Base-by-base conservation (phyloP, 2,113 vertebrate genomes). In the Thalassoma bifasciatum region DNA sequence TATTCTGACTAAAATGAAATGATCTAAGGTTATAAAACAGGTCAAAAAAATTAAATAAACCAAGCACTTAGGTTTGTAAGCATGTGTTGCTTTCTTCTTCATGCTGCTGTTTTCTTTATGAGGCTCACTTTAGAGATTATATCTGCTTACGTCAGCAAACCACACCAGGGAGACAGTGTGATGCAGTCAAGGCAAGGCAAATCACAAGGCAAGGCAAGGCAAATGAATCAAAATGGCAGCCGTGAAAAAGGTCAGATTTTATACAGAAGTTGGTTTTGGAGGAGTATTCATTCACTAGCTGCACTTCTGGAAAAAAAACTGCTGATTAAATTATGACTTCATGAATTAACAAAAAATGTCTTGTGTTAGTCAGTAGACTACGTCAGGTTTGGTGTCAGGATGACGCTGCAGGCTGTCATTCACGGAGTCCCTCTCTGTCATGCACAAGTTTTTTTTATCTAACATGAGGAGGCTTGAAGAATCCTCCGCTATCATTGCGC, bases 321-420 rank as follows among this genome's bases (percentile, higher is more conserved):
- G 63, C 19, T 65, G 60, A 73, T 26, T 44, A n/a, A 30, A 37
- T 16, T 13, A 42, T 37, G 26, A 54, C 37, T 6, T 49, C 19
- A 50, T 14, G 12, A 17, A 14, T 7, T 0, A 60, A 75, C 62
- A 79, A 4, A 54, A 40, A 30, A 21, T 23, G 34, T 75, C 74
- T 79, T 42, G 21, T 34, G 21, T 63, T 62, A 49, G 58, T 80
- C 44, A 46, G 44, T 16, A 46, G 16, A 46, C 44, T 16, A 46
- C 14, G 44, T 46, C 44, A 19, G 44, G 44, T 46, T 7, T 46
- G 14, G 44, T 46, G 44, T 17, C 16, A 26, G 21, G 23, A 11
- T 49, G 26, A 17, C 51, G 22, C 58, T 11, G 10, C 44, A 22
- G 16, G n/a, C 4, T 57, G 16, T 46, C 16, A 11, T 61, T n/a